Evolutionary conservation across 2,797 vertebrate species (phyloP), one percentile per base, ranked within the genome.

Genomic region (Tarsius wallacei): DNA sequence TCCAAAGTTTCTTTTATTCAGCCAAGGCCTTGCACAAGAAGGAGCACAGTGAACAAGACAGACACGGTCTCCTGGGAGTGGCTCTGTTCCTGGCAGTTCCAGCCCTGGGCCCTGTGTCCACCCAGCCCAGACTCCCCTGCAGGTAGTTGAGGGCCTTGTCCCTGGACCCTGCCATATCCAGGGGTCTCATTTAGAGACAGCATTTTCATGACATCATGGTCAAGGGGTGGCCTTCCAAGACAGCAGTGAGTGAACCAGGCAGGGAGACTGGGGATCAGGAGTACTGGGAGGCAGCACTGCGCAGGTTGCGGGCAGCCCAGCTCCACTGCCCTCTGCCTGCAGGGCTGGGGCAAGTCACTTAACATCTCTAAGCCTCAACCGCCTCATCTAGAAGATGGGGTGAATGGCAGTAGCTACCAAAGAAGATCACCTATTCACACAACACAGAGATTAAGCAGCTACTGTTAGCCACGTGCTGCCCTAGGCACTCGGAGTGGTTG

Each of bases 281-380:
- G 2, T 11, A 3, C 22, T 0, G 2, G 11, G 14, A 17, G 47
- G 33, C 31, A 63, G 82, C 0, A 0, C 82, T 9, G 1, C 0
- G n/a, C 7, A 33, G 28, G 3, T 1, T 9, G 7, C 1, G 26
- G 76, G 33, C 59, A 47, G 36, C 64, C 64, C 42, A 53, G 83
- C 13, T 8, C 31, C 59, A 47, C 19, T 2, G 24, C 24, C 59
- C 71, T 7, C 82, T 22, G 22, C 7, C 82, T 36, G 31, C 24
- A 6, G 1, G 70, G 33, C 17, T 1, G 15, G 21, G 47, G 55
- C 28, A 64, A 14, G 31, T n/a, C 77, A 47, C 77, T 59, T 31
- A 59, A 4, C 12, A 2, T 4, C 55, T 33, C 92, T 5, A 4
- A 68, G 76, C 84, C 55, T 84, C 73, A 7, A 10, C 24, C 2